These are phyloP conservation scores for Aelia acuminata DNA, from an alignment of 2,888 invertebrate species.

Conservation along the genomic window DNA sequence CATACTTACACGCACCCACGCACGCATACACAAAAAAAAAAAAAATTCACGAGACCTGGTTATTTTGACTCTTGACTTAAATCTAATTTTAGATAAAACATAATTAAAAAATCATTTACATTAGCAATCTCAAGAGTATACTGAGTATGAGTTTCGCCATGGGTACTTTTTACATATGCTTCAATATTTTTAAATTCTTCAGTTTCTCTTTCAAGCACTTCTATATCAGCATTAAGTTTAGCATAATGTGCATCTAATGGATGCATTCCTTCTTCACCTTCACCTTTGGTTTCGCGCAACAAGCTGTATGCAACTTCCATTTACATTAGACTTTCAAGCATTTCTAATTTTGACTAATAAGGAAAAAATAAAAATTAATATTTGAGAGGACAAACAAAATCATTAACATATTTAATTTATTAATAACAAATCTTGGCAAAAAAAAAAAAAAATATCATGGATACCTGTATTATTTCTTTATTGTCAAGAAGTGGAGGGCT, in stretches of 20 bases:
- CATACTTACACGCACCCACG: too few species aligned
- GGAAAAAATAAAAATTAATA: slow-evolving; percentile 64
- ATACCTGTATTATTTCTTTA: slow-evolving; percentile 78
- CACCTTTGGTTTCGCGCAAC: slow-evolving; percentile 76
- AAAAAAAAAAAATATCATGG: neutral
- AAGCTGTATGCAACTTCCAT: slow-evolving; percentile 95
- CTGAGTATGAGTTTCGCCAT: slow-evolving; percentile 88
- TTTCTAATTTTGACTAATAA: slow-evolving; percentile 78
- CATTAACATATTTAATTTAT: neutral
- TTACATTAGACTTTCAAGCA: slow-evolving; percentile 94
- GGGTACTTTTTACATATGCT: slow-evolving; percentile 90
- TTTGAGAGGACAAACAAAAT: too few species aligned
- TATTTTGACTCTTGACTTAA: too few species aligned
- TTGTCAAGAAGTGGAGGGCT: slow-evolving; percentile 87
- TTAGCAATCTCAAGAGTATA: slow-evolving; percentile 81
- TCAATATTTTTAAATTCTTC: slow-evolving; percentile 83
- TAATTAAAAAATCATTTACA: slow-evolving; percentile 68
- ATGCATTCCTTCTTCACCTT: slow-evolving; percentile 70
- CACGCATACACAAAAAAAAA: too few species aligned
- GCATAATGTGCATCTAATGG: slow-evolving; percentile 89
- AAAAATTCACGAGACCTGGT: too few species aligned
- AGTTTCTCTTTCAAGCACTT: slow-evolving; percentile 76
- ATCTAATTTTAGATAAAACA: too few species aligned
- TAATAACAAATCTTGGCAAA: neutral
- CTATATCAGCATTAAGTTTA: slow-evolving; percentile 87